phyloP scores from a whole-genome alignment of 2,113 vertebrate species.

The Illadopsis cleaveri region DNA sequence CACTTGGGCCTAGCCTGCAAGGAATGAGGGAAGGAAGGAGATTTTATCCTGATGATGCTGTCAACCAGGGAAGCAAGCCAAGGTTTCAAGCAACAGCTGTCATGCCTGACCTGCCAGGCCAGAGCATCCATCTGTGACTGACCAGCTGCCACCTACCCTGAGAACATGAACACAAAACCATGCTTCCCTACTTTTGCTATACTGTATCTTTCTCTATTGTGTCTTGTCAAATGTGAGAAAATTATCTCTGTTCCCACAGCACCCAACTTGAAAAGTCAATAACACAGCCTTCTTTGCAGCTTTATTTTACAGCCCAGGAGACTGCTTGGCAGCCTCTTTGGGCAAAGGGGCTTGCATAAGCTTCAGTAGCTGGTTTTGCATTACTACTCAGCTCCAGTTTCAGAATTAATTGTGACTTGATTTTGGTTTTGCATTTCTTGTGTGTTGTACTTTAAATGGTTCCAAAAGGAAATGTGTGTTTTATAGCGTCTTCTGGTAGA shows the following conservation, averaged over 20 bases:
- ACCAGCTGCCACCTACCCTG: not conserved
- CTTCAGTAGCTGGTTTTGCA: not conserved
- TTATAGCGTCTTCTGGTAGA: not conserved
- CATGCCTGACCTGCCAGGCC: slow-evolving; percentile 26
- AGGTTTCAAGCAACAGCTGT: slow-evolving; percentile 45
- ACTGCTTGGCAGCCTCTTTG: not conserved
- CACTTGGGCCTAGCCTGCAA: not conserved
- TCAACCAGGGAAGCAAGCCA: not conserved
- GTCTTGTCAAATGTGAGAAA: not conserved
- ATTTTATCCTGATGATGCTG: not conserved
- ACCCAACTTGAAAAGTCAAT: not conserved
- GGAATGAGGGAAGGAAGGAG: not conserved
- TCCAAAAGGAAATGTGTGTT: not conserved
- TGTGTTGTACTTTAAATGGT: not conserved
- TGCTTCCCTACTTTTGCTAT: not conserved
- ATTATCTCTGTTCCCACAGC: not conserved
- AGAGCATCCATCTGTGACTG: slow-evolving; percentile 39
- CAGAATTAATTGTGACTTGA: not conserved
- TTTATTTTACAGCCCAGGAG: not conserved
- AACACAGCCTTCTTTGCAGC: not conserved
- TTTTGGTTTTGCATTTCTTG: not conserved
- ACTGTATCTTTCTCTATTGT: not conserved
- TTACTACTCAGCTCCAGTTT: not conserved
- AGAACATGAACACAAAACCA: not conserved
- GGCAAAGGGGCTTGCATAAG: not conserved